These are phyloP conservation scores for Leptinotarsa haldemani DNA, from an alignment of 2,888 invertebrate genomes.

Conservation along the genomic window DNA sequence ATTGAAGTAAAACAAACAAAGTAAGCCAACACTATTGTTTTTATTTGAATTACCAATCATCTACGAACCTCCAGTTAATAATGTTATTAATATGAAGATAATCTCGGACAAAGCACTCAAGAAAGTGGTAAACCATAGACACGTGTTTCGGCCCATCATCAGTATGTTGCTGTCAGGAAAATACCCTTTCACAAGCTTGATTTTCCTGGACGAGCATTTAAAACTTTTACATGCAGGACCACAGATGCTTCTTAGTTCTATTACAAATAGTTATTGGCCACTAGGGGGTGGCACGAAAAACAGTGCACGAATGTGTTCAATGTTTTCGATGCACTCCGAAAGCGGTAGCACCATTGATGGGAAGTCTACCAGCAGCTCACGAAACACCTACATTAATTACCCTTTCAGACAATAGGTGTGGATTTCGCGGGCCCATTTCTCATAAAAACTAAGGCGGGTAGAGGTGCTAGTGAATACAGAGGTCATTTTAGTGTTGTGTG, in stretches of 20 bases:
- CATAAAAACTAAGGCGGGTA: conserved; percentile 20
- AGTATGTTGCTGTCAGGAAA: background rate
- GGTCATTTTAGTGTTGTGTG: no score
- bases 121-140: no score
- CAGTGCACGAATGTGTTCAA: background rate
- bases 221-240: conserved; percentile 27
- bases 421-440: conserved; percentile 7
- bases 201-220: conserved; percentile 4
- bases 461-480: background rate
- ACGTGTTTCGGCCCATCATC: no score
- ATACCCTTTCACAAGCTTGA: background rate
- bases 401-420: conserved; percentile 29
- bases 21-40: no score
- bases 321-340: background rate
- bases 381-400: background rate
- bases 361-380: conserved; percentile 1
- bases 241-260: conserved; percentile 16
- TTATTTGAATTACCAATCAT: no score
- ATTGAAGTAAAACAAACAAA: no score
- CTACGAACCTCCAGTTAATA: no score
- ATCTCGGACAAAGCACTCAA: no score
- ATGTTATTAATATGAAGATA: no score
- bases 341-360: background rate
- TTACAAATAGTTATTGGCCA: conserved; percentile 18
- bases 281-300: conserved; percentile 12